Base-by-base conservation (phyloP, 2,797 vertebrate species). In the Halcyon leucocephala region DNA sequence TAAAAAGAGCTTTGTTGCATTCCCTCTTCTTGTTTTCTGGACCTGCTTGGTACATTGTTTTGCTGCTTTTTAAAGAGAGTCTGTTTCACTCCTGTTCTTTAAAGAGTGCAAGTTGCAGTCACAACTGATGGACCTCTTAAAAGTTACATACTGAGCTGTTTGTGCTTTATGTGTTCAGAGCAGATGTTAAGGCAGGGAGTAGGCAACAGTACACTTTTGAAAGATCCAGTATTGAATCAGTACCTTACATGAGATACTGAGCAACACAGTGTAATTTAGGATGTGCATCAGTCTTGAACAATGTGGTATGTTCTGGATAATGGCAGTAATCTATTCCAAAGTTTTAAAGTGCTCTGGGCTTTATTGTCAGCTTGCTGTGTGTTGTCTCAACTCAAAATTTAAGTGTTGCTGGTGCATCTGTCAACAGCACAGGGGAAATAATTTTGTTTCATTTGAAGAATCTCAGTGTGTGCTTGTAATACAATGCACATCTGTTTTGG, bases 361-460 rank as follows among this genome's bases (percentile, higher is more conserved):
- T 84, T 84, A 26, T 71, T 52, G 26, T 66, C 24, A 44, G 12
- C 60, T 89, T 89, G 18, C 7, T 69, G 9, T 61, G 58, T 66
- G 8, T 55, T 46, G 21, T 44, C 42, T 35, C 41, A 7, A 3
- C 37, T 83, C 28, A 39, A 5, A 73, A n/a, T 69, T 0, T 52
- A 58, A 73, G 12, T 55, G 14, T 39, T 91, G 37, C 31, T 89
- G 46, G 6, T 65, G 46, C 28, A 31, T 51, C 48, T 83, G 35
- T 60, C 48, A 83, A 1, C 24, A 62, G 39, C 44, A 20, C 0
- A 0, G 41, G 28, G 51, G 35, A 78, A 44, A 33, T 13, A 52
- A 65, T 77, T 55, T 12, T 39, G 22, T 73, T 94, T 66, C 1
- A 12, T 73, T 67, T 14, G 6, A 49, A 31, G 72, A 35, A 33